phyloP scores from a whole-genome alignment of 2,113 vertebrate species.

The Hoplias malabaricus region DNA sequence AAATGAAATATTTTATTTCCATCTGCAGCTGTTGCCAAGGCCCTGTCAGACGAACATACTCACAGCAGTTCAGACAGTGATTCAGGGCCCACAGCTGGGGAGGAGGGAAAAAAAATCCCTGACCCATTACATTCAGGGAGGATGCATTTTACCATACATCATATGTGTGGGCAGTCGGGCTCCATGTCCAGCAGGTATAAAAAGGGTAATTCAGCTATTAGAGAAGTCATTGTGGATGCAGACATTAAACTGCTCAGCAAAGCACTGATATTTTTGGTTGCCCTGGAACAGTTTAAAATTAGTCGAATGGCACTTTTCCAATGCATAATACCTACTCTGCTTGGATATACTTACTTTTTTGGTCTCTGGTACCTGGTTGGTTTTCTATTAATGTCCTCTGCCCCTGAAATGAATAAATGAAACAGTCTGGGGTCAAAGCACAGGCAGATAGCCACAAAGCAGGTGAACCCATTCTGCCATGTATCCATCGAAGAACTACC shows the following conservation, averaged over 20 bases:
- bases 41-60: constrained; percentile 38
- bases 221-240: not conserved
- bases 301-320: too few species aligned
- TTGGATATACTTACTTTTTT: too few species aligned
- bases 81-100: constrained; percentile 7
- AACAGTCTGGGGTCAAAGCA: not conserved
- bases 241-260: too few species aligned
- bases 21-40: constrained; percentile 39
- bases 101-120: constrained; percentile 11
- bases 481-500: too few species aligned
- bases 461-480: too few species aligned
- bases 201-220: not conserved
- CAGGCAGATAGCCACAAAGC: too few species aligned
- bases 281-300: too few species aligned
- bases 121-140: constrained; percentile 17
- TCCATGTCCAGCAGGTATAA: not conserved
- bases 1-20: constrained; percentile 45
- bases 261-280: too few species aligned
- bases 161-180: not conserved
- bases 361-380: too few species aligned
- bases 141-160: constrained; percentile 32
- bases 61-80: constrained; percentile 24
- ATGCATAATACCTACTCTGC: too few species aligned
- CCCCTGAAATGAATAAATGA: too few species aligned
- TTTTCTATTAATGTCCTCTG: too few species aligned